phyloP scores from a whole-genome alignment of 2,113 vertebrate genomes.

The Campylomormyrus tamandua region DNA sequence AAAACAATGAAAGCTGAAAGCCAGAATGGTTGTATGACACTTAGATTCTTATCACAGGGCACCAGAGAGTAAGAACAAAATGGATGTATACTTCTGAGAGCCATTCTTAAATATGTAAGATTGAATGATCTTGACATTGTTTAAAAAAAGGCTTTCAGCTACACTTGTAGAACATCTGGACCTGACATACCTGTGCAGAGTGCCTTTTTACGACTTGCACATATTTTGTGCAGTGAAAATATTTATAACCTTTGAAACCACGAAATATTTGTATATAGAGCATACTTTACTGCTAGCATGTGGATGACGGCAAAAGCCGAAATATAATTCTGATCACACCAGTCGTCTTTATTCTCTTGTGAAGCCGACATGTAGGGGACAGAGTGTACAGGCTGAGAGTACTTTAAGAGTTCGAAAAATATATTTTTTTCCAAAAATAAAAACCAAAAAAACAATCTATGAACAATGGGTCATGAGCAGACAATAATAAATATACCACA shows the following conservation, averaged over 20 bases:
- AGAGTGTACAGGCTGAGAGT: not conserved
- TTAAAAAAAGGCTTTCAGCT: constrained; percentile 2
- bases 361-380: not conserved
- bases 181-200: not conserved
- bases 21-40: not conserved
- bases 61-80: not conserved
- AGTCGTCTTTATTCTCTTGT: not conserved
- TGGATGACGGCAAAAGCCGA: not conserved
- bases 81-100: not conserved
- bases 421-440: not conserved
- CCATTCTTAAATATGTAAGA: not conserved
- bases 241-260: not conserved
- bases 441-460: not conserved
- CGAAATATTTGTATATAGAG: not conserved
- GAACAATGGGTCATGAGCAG: not conserved
- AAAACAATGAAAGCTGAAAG: not conserved
- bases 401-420: not conserved
- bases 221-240: not conserved
- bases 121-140: not conserved
- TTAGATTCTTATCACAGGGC: not conserved
- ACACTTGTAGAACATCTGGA: not conserved
- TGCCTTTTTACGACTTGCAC: not conserved
- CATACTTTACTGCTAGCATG: not conserved
- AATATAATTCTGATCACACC: not conserved
- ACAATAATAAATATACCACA: not conserved